Percentiles rank a stretch among this genome's conserved stretches.
Conservation (phyloP, 2,113 vertebrate genomes). For the Sinocyclocheilus anshuiensis region DNA sequence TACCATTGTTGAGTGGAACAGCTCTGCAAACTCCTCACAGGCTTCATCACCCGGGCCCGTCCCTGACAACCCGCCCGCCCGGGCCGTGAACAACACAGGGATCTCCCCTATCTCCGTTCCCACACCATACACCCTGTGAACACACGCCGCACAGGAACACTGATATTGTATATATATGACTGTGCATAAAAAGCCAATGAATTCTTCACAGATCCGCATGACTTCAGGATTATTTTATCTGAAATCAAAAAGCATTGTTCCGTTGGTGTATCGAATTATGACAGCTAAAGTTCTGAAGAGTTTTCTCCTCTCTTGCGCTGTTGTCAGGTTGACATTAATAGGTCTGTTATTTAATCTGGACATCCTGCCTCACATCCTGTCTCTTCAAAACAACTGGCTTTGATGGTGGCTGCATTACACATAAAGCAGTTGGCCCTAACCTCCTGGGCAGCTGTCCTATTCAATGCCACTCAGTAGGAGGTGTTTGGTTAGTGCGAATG, state of each 20-base stretch:
- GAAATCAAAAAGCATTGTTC: conserved; percentile 30
- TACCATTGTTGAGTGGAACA: conserved; percentile 80
- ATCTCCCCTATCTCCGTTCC: conserved; percentile 86
- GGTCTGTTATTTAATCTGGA: conserved; percentile 66
- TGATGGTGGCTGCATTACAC: conserved; percentile 72
- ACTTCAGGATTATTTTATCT: conserved; percentile 2
- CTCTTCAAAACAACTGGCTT: conserved; percentile 71
- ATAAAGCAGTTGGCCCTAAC: conserved; percentile 72
- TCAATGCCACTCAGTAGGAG: conserved; percentile 62
- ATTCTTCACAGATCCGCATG: not conserved
- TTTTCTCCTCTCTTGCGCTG: not conserved
- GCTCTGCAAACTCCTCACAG: conserved; percentile 86
- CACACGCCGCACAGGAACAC: conserved; percentile 25
- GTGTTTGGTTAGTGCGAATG: conserved; percentile 38
- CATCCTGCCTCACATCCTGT: conserved; percentile 64
- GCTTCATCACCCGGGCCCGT: conserved; percentile 84
- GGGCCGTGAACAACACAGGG: conserved; percentile 87
- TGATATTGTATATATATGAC: not conserved
- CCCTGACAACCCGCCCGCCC: conserved; percentile 82
- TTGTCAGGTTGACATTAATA: conserved; percentile 35
- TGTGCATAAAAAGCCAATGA: conserved; percentile 13
- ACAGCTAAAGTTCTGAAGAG: not conserved
- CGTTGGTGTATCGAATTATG: conserved; percentile 12
- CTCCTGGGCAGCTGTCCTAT: conserved; percentile 76
- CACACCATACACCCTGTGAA: conserved; percentile 72